phyloP scores from a whole-genome alignment of 2,888 invertebrate genomes.

The Melanchra persicariae region DNA sequence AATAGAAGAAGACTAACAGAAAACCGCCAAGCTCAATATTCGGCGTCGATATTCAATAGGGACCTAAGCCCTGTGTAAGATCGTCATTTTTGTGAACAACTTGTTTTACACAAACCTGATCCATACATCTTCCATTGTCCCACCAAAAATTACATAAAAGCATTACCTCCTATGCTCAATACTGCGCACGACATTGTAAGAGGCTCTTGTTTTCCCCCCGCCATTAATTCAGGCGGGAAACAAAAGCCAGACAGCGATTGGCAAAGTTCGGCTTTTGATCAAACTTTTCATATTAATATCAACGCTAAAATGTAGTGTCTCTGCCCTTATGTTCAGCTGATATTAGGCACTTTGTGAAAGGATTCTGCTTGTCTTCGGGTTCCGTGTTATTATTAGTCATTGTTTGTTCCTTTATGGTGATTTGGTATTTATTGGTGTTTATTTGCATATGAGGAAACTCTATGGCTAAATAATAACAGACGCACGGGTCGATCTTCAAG shows the following conservation, averaged over 20 bases:
- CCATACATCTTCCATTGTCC: too few species aligned
- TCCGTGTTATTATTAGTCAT: not conserved
- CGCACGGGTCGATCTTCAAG: too few species aligned
- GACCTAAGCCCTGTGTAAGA: too few species aligned
- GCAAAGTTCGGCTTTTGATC: slow-evolving; percentile 79
- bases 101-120: too few species aligned
- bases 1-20: too few species aligned
- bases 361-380: slow-evolving; percentile 23
- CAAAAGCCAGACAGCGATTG: slow-evolving; percentile 79
- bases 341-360: slow-evolving; percentile 57
- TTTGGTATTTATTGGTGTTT: not conserved
- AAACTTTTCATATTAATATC: slow-evolving; percentile 83
- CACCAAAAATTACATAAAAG: slow-evolving; percentile 39
- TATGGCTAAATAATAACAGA: too few species aligned
- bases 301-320: slow-evolving; percentile 61
- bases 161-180: slow-evolving; percentile 39
- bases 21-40: too few species aligned
- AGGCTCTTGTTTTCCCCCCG: slow-evolving; percentile 56
- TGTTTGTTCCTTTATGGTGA: slow-evolving; percentile 8
- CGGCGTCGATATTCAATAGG: too few species aligned
- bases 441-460: not conserved
- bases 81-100: too few species aligned
- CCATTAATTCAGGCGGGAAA: slow-evolving; percentile 75
- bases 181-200: slow-evolving; percentile 40
- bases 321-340: slow-evolving; percentile 41